Conservation (phyloP, 2,113 vertebrate genomes). For the Zapus hudsonius region DNA sequence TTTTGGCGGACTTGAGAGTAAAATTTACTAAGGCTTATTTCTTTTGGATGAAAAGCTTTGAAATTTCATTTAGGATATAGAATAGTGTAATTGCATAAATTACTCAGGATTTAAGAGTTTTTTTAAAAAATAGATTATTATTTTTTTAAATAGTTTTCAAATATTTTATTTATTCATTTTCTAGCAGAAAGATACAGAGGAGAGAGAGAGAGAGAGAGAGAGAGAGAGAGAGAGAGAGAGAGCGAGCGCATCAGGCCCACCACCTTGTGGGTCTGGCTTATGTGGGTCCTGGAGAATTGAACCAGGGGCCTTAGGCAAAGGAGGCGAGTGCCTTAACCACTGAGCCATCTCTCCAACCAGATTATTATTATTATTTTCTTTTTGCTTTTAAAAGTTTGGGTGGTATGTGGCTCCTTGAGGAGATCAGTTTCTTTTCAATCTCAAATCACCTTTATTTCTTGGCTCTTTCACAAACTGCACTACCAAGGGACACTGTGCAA, state of each 20-base stretch:
- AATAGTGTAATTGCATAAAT: constrained; percentile 64
- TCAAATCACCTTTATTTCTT: constrained; percentile 56
- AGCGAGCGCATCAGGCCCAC: too few species aligned
- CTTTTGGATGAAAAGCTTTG: constrained; percentile 51
- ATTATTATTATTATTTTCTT: too few species aligned
- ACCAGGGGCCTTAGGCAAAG: too few species aligned
- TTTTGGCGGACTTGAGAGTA: constrained; percentile 58
- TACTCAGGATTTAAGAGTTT: constrained; percentile 41
- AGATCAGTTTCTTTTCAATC: constrained; percentile 33
- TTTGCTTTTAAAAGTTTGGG: constrained; percentile 52
- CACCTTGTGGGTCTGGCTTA: too few species aligned
- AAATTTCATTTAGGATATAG: constrained; percentile 63
- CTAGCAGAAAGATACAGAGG: too few species aligned
- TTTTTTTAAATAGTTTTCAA: too few species aligned
- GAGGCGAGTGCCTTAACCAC: too few species aligned
- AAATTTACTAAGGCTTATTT: constrained; percentile 63
- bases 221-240: too few species aligned
- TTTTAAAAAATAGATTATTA: constrained; percentile 38
- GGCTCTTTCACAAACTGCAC: not conserved
- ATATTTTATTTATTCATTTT: too few species aligned
- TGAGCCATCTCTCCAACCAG: too few species aligned
- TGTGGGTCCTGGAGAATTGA: too few species aligned
- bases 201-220: not conserved
- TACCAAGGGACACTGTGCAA: constrained; percentile 10
- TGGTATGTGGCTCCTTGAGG: not conserved